Base-by-base conservation (phyloP, 1,140 invertebrate species). In the Lepidostoma basale region DNA sequence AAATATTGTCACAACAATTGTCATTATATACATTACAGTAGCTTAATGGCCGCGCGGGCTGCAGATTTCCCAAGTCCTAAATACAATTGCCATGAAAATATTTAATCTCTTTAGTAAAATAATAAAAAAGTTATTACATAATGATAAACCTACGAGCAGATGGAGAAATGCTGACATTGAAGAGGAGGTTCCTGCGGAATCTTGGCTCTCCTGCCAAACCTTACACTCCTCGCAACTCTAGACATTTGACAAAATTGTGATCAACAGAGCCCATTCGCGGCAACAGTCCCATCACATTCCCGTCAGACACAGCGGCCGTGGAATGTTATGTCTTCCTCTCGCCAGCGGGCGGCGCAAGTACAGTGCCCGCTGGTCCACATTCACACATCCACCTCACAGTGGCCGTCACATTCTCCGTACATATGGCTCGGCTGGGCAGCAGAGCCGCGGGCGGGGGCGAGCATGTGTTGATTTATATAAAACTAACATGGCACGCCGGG, bases 191-290 rank as follows among this genome's bases (percentile, higher is more conserved):
- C 52, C 52, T n/a, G 49, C 12, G 45, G 39, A 25, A 14, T 23
- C 30, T 26, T 18, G 36, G 12, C 47, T 44, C 63, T 33, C 30
- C 12, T 25, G 49, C 49, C 36, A 28, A 52, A 49, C 44, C 28
- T 16, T 22, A 18, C n/a, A 42, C 22, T 16, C 23, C 18, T 40
- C 23, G 4, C 20, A n/a, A 60, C 56, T 42, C 25, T 59, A 67
- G 64, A 67, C 56, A 67, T 67, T 67, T 67, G 64, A 67, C 64
- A 67, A 67, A 67, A 67, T 67, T 67, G 64, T 59, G 36, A 25
- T 33, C 40, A 59, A 64, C 62, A 30, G 25, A 33, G 9, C 16
- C 12, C 23, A 16, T 22, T 49, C 23, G 23, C 45, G 45, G 14
- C 10, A 6, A 18, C 45, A 14, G 22, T 49, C 45, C 12, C 45